Evolutionary conservation across 2,888 invertebrate species (phyloP).

Genomic region (Syrista parreyssii): DNA sequence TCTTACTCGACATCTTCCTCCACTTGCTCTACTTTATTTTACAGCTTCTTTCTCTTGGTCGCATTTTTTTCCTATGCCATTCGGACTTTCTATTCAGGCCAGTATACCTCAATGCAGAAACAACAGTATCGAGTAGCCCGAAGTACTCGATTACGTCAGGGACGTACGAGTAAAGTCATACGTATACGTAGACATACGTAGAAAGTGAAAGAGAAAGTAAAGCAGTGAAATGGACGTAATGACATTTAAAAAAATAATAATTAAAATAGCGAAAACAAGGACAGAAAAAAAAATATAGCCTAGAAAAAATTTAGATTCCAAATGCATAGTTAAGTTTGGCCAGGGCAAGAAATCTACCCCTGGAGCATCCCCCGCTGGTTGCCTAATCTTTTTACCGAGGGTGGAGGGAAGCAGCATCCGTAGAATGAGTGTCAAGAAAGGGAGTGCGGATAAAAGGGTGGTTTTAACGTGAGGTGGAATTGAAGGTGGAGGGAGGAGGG

Average conservation of each 20-base stretch:
- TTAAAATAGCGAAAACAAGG: neutral
- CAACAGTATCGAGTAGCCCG: no score
- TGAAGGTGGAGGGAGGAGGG: neutral
- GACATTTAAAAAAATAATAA: neutral
- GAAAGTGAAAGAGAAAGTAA: neutral
- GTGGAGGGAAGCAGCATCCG: neutral
- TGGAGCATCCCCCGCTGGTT: neutral
- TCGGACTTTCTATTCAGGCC: neutral
- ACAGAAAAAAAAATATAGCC: neutral
- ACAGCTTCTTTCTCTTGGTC: neutral
- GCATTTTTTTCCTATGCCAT: neutral
- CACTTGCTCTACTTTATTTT: constrained; percentile 3
- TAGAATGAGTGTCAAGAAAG: neutral
- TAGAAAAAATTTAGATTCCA: neutral
- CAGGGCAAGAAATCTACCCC: neutral
- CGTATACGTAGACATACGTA: neutral
- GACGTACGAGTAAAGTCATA: neutral
- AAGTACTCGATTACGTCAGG: neutral
- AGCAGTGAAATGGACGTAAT: neutral
- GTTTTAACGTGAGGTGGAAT: neutral
- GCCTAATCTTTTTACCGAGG: neutral
- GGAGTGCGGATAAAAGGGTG: neutral
- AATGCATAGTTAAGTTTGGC: neutral
- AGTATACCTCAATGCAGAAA: neutral
- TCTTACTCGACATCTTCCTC: constrained; percentile 1